Evolutionary conservation across 2,797 vertebrate genomes (phyloP).

Genomic region (Trichosurus vulpecula): DNA sequence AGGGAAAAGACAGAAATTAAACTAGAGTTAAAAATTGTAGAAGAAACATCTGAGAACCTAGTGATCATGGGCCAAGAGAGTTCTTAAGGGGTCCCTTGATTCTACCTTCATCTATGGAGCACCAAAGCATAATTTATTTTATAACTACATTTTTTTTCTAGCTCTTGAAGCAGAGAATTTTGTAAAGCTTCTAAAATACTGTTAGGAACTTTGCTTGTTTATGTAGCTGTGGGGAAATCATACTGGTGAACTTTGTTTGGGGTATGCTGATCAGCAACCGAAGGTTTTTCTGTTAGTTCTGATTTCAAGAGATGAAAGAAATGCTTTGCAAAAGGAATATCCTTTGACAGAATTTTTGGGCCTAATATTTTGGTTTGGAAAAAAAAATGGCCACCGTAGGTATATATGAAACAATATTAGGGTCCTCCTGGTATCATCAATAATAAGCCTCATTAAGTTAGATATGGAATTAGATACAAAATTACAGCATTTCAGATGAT

Average conservation of each 20-base stretch:
- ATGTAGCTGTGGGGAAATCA: background rate
- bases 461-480: background rate
- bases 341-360: background rate
- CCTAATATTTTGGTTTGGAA: background rate
- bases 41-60: background rate
- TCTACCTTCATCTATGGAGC: constrained; percentile 1
- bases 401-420: background rate
- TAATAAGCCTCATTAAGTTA: background rate
- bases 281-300: background rate
- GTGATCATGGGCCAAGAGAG: background rate
- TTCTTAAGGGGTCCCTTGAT: background rate
- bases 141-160: background rate
- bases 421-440: background rate
- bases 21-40: background rate
- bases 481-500: background rate
- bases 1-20: background rate
- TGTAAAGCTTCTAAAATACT: background rate
- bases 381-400: background rate
- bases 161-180: constrained; percentile 6
- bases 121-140: constrained; percentile 8
- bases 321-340: background rate
- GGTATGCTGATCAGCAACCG: background rate
- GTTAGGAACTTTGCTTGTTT: background rate
- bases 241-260: background rate
- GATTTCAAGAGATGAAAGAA: background rate